These are phyloP conservation scores for Ridgeia piscesae DNA, from an alignment of 1,140 invertebrate species.

Conservation along the genomic window DNA sequence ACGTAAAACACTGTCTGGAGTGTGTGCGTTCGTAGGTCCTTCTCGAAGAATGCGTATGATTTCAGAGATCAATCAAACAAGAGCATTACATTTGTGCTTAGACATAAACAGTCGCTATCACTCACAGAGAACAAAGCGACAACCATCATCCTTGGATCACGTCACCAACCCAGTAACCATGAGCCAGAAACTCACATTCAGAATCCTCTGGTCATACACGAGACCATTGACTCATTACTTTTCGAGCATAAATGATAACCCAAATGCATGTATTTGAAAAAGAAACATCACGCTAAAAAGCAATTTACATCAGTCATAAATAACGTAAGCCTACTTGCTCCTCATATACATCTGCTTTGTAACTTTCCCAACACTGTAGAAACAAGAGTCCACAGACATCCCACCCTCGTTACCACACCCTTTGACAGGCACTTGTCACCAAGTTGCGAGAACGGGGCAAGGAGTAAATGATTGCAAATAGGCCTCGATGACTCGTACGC, in stretches of 20 bases:
- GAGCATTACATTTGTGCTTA: slow-evolving; percentile 1
- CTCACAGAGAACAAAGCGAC: background rate
- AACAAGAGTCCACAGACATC: background rate
- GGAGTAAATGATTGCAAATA: background rate
- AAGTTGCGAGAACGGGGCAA: background rate
- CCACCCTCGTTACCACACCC: background rate
- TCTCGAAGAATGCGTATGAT: background rate
- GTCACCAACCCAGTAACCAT: background rate
- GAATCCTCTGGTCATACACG: background rate
- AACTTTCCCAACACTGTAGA: background rate
- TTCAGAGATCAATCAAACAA: background rate
- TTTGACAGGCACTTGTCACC: background rate
- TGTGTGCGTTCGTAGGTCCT: background rate
- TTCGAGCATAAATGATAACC: background rate
- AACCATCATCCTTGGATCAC: background rate
- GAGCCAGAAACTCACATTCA: too few species aligned
- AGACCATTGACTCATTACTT: background rate
- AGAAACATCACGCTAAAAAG: background rate
- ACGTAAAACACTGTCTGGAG: background rate
- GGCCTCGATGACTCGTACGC: background rate
- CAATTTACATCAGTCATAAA: background rate
- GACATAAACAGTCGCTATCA: background rate
- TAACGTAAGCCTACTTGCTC: background rate
- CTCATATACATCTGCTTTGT: background rate
- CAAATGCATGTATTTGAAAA: background rate